Base-by-base conservation (phyloP, 1,140 invertebrate genomes). In the Hycleus cichorii region DNA sequence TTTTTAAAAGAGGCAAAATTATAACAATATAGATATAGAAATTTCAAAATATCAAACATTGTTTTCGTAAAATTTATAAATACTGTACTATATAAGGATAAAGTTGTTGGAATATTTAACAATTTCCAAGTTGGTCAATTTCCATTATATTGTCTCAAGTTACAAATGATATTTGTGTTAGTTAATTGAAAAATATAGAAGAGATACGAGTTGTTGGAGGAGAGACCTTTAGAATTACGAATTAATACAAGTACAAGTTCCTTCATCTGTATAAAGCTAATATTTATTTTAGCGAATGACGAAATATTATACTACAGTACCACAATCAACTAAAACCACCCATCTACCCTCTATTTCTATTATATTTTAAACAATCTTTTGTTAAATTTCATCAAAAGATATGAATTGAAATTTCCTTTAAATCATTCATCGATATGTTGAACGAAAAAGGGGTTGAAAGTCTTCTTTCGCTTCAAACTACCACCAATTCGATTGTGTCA, bases 281-380 rank as follows among this genome's bases (percentile, higher is more conserved):
- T 52, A 61, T 58, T 61, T 61, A 57, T 61, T 18, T 58, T 53
- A 58, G 49, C 24, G 51, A 61, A 61, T 52, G 59, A 61, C 59
- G 50, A 58, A 51, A 58, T 11, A n/a, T 42, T n/a, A 42, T 10
- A 39, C 6, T 39, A 18, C 2, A 18, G 49, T 58, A 38, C 46
- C 51, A 49, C 51, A 39, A 38, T 24, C 49, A 53, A 49, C 5
- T 9, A 39, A 39, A 39, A 10, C 39, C 10, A 7, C 11, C 11
- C 1, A 9, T 42, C 11, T 7, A 4, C 4, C 11, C 4, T 11
- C 40, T 42, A 10, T 42, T 42, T 42, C 40, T 11, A 42, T 42
- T 42, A 42, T 42, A 42, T 42, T 42, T n/a, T n/a, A 42, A n/a
- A 42, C 40, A 11, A n/a, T 42, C 9, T 42, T 42, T 9, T 42